Conservation (phyloP, 64 coral and sea anemone genomes). For the Porites lutea region DNA sequence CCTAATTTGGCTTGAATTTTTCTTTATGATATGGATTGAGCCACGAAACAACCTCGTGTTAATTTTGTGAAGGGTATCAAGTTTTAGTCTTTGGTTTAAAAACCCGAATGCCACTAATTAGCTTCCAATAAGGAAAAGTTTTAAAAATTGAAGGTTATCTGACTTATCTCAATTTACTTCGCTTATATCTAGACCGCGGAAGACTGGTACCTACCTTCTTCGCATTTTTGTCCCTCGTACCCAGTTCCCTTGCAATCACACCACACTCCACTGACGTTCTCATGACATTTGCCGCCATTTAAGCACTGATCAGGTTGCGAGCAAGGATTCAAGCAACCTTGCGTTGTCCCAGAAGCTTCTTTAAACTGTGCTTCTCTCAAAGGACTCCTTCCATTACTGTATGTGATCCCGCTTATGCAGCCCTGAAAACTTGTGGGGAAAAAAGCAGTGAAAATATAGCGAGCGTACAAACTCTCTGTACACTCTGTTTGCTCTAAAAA, state of each 20-base stretch:
- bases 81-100: background rate
- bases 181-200: background rate
- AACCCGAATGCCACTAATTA: background rate
- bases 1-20: too few relatives aligned
- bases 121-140: background rate
- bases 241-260: conserved; percentile 91
- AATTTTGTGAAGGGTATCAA: too few relatives aligned
- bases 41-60: too few relatives aligned
- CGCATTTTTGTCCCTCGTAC: conserved; percentile 87
- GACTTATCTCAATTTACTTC: too few relatives aligned
- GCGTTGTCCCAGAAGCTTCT: conserved; percentile 49
- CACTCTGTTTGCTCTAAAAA: too few relatives aligned
- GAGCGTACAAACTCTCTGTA: background rate
- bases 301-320: conserved; percentile 64
- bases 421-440: conserved; percentile 28
- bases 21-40: too few relatives aligned
- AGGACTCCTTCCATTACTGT: background rate
- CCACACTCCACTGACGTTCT: conserved; percentile 56
- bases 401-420: conserved; percentile 65
- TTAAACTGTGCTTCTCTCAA: conserved; percentile 24
- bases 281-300: conserved; percentile 65
- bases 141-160: too few relatives aligned
- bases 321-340: conserved; percentile 42
- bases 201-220: conserved; percentile 59
- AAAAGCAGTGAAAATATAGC: background rate